Base-by-base conservation (phyloP, 2,888 invertebrate genomes). In the Sclerodermus sp. region DNA sequence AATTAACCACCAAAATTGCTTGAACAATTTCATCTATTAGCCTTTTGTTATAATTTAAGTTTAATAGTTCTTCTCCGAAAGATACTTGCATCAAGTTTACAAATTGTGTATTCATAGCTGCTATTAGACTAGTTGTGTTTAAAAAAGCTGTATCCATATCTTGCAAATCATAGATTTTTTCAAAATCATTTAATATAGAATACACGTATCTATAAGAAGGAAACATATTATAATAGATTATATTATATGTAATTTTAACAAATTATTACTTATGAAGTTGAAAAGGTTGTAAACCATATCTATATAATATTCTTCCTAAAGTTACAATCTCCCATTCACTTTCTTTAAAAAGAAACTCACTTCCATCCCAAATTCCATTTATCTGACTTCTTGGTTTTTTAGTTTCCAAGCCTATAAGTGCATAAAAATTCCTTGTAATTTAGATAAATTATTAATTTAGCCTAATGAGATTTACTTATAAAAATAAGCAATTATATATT, bases 81-180 rank as follows among this genome's bases (percentile, higher is more conserved):
- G 80, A 73, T 29, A 62, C 64, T 41, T 78, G 70, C 13, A 84
- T 72, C 62, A 80, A 70, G 36, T 79, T 73, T 2, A 79, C 70
- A 60, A 86, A 81, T 1, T 70, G 57, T 0, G 79, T 73, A 62
- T 79, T 80, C 81, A 85, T 82, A 12, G 82, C 79, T 18, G 67
- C 51, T 9, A 87, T 59, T 51, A 87, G 62, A n/a, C 80, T 79
- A 16, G 78, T 75, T 0, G 84, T 80, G 48, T 79, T 80, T 13
- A 76, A 73, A 67, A 81, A 87, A 3, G 80, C 74, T 57, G 77
- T 61, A 1, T 81, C 82, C 23, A 78, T 62, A 5, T 80, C 78
- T 57, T 86, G 86, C 14, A 82, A 66, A 8, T 74, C 58, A 64
- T 87, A 87, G 54, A 87, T 83, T 45, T 84, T 85, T 15, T 53